Evolutionary conservation across 1,140 invertebrate genomes (phyloP).

Genomic region (Drosophila equinoxialis): DNA sequence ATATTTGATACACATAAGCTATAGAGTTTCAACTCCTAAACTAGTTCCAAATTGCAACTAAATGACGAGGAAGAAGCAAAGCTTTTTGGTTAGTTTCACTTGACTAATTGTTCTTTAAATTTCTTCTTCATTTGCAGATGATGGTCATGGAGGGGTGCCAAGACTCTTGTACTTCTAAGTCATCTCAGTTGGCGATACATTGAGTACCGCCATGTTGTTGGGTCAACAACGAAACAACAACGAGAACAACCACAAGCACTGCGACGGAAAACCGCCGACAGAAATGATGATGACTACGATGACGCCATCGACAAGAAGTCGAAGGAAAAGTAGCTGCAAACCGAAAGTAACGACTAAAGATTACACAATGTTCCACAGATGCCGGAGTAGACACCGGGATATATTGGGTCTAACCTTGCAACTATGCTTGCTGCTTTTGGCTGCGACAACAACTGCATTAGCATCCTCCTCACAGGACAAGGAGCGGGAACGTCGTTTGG

Average conservation of each 20-base stretch:
- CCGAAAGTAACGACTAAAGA: constrained; percentile 11
- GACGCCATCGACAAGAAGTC: constrained; percentile 36
- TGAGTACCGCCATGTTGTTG: constrained; percentile 21
- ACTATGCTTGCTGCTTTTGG: constrained; percentile 23
- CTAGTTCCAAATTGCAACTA: too few species aligned
- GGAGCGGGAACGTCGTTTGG: constrained; percentile 91
- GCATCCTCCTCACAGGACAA: constrained; percentile 40
- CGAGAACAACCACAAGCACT: constrained; percentile 1
- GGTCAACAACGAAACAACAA: constrained; percentile 4
- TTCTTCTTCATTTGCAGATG: constrained; percentile 22
- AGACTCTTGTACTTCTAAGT: constrained; percentile 29
- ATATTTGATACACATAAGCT: too few species aligned
- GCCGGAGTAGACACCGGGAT: constrained; percentile 16
- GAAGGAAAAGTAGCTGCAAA: constrained; percentile 15
- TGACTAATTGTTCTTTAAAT: neutral
- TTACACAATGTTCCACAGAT: constrained; percentile 10
- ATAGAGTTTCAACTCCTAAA: too few species aligned
- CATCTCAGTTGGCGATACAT: constrained; percentile 34
- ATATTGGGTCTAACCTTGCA: neutral
- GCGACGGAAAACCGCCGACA: neutral
- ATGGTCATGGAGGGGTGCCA: constrained; percentile 32
- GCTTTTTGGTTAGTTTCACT: neutral
- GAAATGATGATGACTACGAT: constrained; percentile 40
- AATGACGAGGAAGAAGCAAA: too few species aligned
- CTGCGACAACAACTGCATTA: constrained; percentile 9